Base-by-base conservation (phyloP, 2,113 vertebrate species). In the Camelus dromedarius region DNA sequence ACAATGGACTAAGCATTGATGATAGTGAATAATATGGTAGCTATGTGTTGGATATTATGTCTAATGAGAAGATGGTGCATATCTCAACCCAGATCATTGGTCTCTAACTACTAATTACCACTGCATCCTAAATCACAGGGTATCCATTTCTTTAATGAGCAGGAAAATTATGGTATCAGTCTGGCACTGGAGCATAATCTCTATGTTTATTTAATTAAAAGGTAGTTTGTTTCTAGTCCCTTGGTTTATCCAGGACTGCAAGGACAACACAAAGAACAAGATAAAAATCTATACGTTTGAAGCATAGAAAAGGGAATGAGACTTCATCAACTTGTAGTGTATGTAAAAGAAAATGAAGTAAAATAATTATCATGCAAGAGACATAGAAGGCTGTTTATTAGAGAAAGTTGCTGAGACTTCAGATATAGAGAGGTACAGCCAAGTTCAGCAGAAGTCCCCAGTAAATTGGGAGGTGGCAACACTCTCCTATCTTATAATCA, bases 71-170 rank as follows among this genome's bases (percentile, higher is more conserved):
- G 94, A 79, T 67, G 5, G 14, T 22, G 3, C 4, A 3, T 22
- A 32, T 19, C 9, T 92, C 87, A 50, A 46, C 20, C 35, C 64
- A 46, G 24, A 79, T 91, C 18, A 56, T 13, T 69, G 22, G 10
- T 54, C 62, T 92, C 13, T 54, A 30, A 66, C 20, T 62, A 8
- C 48, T 88, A 80, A 94, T 81, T 75, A 89, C 81, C 18, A 60
- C 38, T 60, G 35, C 62, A 72, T 54, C 35, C 48, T 90, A 84
- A 82, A 70, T 58, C 46, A 54, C 18, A 10, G 24, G 1, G 8
- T 62, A 24, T 42, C 66, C 35, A n/a, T 95, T 86, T 97, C 35
- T 60, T 64, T 76, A 89, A 96, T n/a, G 87, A 54, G 80, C n/a
- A 69, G 26, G n/a, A 28, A 81, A 89, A 52, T 9, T 18, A 8